phyloP scores from a whole-genome alignment of 2,888 invertebrate genomes.

The Dolomedes plantarius region DNA sequence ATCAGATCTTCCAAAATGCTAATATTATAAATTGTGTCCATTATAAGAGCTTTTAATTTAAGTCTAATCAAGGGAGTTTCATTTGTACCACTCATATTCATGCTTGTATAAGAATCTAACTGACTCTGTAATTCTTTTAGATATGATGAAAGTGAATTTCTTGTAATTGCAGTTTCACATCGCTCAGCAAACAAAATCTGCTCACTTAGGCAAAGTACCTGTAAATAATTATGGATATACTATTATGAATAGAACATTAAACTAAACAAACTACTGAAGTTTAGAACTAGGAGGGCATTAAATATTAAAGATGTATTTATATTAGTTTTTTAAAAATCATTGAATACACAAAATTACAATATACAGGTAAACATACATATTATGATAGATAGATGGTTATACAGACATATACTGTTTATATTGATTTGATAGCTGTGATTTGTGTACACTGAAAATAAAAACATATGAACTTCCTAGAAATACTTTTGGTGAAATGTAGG shows the following conservation, averaged over 20 bases:
- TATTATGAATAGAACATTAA: background rate
- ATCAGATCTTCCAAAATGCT: conserved; percentile 88
- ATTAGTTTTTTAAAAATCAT: too few relatives aligned
- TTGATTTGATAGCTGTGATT: too few relatives aligned
- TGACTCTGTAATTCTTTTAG: conserved; percentile 76
- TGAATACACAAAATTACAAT: too few relatives aligned
- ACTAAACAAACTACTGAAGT: background rate
- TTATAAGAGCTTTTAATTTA: conserved; percentile 92
- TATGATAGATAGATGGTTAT: too few relatives aligned
- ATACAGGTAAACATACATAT: too few relatives aligned
- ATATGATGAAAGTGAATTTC: conserved; percentile 79
- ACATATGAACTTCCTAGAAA: too few relatives aligned
- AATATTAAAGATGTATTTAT: too few relatives aligned
- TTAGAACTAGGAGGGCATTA: background rate
- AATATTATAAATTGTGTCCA: conserved; percentile 95
- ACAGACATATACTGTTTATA: too few relatives aligned
- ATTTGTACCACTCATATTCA: conserved; percentile 70
- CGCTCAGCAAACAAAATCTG: conserved; percentile 89
- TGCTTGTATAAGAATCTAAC: conserved; percentile 79
- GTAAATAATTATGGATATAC: conserved; percentile 30
- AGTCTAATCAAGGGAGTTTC: conserved; percentile 77
- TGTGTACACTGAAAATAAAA: too few relatives aligned
- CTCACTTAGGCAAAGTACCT: conserved; percentile 89
- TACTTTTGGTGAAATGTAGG: too few relatives aligned
- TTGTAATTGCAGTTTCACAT: conserved; percentile 87